A percentile compares a stretch with the other conserved stretches of the same genome.
These are phyloP conservation scores for Crotalus tigris DNA, from an alignment of 2,113 vertebrate species.

Conservation along the genomic window DNA sequence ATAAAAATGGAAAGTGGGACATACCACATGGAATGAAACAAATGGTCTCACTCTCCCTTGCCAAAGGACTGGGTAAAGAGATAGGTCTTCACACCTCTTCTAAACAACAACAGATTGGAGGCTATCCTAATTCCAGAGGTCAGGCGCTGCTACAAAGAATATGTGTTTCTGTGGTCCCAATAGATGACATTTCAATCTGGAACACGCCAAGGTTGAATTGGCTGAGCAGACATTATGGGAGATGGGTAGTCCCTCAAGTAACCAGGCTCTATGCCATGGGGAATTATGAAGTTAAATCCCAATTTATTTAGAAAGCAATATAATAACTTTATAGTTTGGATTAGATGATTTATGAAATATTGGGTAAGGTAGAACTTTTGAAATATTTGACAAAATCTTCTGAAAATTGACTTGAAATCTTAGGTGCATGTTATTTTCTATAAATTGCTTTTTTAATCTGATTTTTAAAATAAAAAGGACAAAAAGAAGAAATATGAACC, in stretches of 20 bases:
- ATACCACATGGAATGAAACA: background rate
- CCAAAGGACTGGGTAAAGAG: background rate
- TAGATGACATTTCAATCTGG: background rate
- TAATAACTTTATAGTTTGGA: background rate
- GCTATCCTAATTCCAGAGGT: background rate
- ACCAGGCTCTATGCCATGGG: background rate
- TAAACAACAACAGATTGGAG: background rate
- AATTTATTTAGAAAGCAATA: background rate
- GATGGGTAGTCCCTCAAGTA: background rate
- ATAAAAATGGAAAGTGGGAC: background rate
- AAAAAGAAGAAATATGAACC: slow-evolving; percentile 99
- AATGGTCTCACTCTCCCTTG: background rate
- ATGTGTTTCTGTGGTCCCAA: background rate
- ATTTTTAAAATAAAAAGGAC: slow-evolving; percentile 74
- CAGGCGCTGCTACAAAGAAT: background rate
- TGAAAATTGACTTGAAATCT: background rate
- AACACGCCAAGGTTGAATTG: background rate
- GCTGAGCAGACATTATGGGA: background rate
- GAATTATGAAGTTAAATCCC: background rate
- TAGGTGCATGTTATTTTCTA: background rate
- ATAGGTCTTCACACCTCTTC: background rate
- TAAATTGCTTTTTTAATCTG: background rate
- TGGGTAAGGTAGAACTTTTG: background rate
- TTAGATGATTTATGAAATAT: background rate
- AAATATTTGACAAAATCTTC: background rate